Evolutionary conservation across 2,888 invertebrate genomes (phyloP).

Genomic region (Pristionchus fissidentatus): DNA sequence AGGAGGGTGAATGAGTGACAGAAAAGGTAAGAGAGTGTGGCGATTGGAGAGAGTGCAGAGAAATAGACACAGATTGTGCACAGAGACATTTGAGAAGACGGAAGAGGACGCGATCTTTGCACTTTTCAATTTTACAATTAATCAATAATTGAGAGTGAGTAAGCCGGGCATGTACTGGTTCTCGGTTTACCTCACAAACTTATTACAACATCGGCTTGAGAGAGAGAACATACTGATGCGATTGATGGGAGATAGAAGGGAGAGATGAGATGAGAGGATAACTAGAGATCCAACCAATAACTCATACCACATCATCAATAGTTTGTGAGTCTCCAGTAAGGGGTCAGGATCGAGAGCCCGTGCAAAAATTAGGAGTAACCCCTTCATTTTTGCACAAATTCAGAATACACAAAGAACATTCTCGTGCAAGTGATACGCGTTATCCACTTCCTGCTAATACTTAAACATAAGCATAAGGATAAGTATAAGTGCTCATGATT

Average conservation of each 20-base stretch:
- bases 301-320: too few species aligned
- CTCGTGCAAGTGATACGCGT: too few species aligned
- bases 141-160: not conserved
- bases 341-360: too few species aligned
- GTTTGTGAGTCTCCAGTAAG: too few species aligned
- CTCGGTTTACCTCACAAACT: not conserved
- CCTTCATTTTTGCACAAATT: too few species aligned
- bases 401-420: too few species aligned
- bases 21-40: constrained; percentile 13
- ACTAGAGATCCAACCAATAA: too few species aligned
- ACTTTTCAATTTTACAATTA: not conserved
- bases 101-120: not conserved
- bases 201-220: constrained; percentile 21
- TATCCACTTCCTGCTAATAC: too few species aligned
- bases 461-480: too few species aligned
- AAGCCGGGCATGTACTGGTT: not conserved
- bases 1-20: not conserved
- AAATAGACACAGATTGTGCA: not conserved
- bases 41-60: not conserved
- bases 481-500: not conserved
- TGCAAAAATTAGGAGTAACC: too few species aligned
- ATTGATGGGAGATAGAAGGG: constrained; percentile 30
- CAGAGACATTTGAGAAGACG: constrained; percentile 21
- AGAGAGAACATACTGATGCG: constrained; percentile 39
- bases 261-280: constrained; percentile 17